Evolutionary conservation across 2,797 vertebrate species (phyloP).

Genomic region (Limosa lapponica): DNA sequence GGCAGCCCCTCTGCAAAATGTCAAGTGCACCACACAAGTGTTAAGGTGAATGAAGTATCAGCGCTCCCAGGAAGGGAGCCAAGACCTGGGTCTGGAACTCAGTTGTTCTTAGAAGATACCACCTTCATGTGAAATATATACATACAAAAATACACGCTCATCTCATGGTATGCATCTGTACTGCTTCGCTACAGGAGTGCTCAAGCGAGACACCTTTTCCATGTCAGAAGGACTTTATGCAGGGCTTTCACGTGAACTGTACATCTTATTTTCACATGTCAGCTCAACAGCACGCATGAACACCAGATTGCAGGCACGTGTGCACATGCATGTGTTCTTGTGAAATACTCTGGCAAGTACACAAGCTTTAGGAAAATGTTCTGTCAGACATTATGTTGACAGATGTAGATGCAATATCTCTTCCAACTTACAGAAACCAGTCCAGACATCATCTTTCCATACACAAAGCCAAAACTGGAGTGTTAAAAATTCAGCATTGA

Average conservation of each 20-base stretch:
- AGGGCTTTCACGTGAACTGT: neutral
- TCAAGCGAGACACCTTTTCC: conserved; percentile 25
- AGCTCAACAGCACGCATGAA: conserved; percentile 1
- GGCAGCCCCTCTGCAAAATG: neutral
- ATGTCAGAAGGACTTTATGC: conserved; percentile 10
- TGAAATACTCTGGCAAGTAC: conserved; percentile 7
- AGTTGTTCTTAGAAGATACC: neutral
- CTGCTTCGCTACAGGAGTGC: neutral
- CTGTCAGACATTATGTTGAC: conserved; percentile 59
- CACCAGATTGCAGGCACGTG: conserved; percentile 50
- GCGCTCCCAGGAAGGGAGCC: neutral
- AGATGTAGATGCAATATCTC: conserved; percentile 32
- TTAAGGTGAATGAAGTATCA: neutral
- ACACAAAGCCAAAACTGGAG: conserved; percentile 1
- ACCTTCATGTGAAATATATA: neutral
- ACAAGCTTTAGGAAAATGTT: conserved; percentile 49
- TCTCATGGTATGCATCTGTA: neutral
- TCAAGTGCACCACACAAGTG: neutral
- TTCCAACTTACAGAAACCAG: conserved; percentile 37
- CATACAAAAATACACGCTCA: neutral
- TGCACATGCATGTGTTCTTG: conserved; percentile 12
- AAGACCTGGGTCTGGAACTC: neutral
- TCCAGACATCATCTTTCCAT: conserved; percentile 12
- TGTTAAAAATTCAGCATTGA: conserved; percentile 35
- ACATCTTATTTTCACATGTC: conserved; percentile 45